Conservation (phyloP, 2,888 invertebrate species). For the Gortyna flavago region DNA sequence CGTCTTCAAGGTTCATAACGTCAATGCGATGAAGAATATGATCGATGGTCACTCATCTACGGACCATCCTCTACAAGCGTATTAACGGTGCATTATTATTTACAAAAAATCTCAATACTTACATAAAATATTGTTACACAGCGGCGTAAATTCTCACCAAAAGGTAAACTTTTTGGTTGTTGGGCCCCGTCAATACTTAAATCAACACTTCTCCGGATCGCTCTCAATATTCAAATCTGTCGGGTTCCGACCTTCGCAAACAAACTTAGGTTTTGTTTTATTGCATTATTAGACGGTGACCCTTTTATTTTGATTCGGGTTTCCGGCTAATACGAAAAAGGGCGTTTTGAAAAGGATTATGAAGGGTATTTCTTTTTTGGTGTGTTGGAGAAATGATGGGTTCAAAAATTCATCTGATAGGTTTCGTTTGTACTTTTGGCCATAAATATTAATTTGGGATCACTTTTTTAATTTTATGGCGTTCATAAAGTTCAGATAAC, state of each 20-base stretch:
- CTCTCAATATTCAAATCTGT: constrained; percentile 68
- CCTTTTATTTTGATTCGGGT: constrained; percentile 53
- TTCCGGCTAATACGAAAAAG: constrained; percentile 33
- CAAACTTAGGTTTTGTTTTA: constrained; percentile 66
- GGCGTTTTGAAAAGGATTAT: constrained; percentile 22
- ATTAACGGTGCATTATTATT: too few species aligned
- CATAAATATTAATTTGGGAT: background rate
- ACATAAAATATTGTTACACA: constrained; percentile 3
- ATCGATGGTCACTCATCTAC: background rate
- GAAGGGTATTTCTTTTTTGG: constrained; percentile 1
- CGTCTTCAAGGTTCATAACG: too few species aligned
- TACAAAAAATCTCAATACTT: too few species aligned
- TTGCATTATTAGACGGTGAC: constrained; percentile 55
- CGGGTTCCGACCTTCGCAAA: constrained; percentile 54
- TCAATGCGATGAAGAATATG: background rate
- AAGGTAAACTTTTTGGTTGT: constrained; percentile 16
- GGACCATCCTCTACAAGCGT: background rate
- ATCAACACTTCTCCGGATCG: constrained; percentile 64
- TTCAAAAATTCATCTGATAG: background rate
- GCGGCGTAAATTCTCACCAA: constrained; percentile 19
- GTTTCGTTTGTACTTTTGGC: background rate
- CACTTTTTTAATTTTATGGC: too few species aligned
- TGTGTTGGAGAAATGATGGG: background rate
- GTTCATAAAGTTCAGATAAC: background rate
- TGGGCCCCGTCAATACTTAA: constrained; percentile 63